phyloP scores from a whole-genome alignment of 2,113 vertebrate species.

The Pangasianodon hypophthalmus region DNA sequence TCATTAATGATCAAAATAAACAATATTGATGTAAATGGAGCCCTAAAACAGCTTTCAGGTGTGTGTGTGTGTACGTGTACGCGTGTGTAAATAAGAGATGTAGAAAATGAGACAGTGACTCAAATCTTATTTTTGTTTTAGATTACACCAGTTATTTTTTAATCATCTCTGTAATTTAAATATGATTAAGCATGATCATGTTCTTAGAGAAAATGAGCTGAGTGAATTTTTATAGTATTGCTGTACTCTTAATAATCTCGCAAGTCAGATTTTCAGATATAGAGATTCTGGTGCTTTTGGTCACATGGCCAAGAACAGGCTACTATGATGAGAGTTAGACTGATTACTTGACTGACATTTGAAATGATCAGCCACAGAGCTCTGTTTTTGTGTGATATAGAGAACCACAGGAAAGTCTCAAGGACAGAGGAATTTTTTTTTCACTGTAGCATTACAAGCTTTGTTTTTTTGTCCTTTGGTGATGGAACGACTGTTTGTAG shows the following conservation, averaged over 20 bases:
- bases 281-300: neutral
- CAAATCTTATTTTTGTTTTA: neutral
- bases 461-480: neutral
- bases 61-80: neutral
- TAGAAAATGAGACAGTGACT: neutral
- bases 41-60: neutral
- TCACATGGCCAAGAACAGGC: neutral
- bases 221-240: neutral
- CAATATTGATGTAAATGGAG: neutral
- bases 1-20: slow-evolving; percentile 1
- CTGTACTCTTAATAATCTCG: neutral
- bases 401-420: neutral
- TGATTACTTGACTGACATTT: neutral
- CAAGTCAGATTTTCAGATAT: neutral
- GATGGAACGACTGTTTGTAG: neutral
- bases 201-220: neutral
- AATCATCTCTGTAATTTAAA: slow-evolving; percentile 1
- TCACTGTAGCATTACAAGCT: neutral
- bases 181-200: neutral
- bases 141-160: neutral
- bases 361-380: neutral
- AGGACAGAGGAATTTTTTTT: neutral
- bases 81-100: neutral
- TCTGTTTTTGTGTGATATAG: neutral
- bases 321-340: neutral